Conservation (phyloP, 2,113 vertebrate genomes). For the Oxyura jamaicensis region DNA sequence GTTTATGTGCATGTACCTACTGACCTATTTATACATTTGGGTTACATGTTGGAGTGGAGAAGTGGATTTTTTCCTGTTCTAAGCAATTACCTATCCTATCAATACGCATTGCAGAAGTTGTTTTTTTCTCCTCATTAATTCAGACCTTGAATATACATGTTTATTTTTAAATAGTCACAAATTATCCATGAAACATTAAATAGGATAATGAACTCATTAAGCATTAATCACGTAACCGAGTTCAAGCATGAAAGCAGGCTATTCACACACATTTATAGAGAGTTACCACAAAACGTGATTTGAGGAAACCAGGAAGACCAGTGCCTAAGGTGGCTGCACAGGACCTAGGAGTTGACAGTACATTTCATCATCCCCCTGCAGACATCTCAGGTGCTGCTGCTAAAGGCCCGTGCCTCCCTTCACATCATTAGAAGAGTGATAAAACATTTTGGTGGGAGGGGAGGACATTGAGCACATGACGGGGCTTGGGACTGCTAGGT, state of each 20-base stretch:
- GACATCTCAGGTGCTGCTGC: accelerated
- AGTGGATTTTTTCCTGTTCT: neutral
- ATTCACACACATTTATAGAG: neutral
- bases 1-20: neutral
- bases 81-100: conserved; percentile 4
- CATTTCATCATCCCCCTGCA: neutral
- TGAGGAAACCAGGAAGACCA: neutral
- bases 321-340: neutral
- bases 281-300: neutral
- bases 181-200: conserved; percentile 60
- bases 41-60: neutral
- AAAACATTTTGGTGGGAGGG: neutral
- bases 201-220: conserved; percentile 63
- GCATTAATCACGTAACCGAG: neutral
- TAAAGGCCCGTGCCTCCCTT: neutral
- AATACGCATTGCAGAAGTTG: neutral
- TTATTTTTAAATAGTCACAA: conserved; percentile 61
- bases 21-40: neutral
- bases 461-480: neutral
- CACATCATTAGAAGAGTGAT: neutral
- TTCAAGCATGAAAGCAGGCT: neutral
- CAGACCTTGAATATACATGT: conserved; percentile 46
- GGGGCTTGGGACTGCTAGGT: neutral
- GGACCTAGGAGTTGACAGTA: neutral
- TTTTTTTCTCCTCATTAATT: conserved; percentile 18